Conservation (phyloP, 1,140 invertebrate species). For the Zaprionus capensis region DNA sequence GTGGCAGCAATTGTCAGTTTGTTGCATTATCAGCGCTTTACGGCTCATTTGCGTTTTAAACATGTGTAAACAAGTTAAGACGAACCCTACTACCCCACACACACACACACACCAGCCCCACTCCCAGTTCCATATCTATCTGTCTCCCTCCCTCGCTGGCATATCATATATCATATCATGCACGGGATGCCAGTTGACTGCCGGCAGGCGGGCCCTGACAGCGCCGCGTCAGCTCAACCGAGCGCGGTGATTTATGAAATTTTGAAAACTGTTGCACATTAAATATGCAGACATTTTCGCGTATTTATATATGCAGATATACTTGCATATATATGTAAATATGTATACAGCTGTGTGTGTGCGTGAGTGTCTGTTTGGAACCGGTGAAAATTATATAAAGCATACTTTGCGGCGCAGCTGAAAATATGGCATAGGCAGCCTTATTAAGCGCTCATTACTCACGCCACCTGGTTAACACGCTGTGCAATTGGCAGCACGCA, state of each 20-base stretch:
- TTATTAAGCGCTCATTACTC: conserved; percentile 77
- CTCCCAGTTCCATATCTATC: not conserved
- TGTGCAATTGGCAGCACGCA: conserved; percentile 30
- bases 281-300: conserved; percentile 64
- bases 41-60: conserved; percentile 79
- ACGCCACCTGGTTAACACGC: conserved; percentile 34
- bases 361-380: conserved; percentile 11
- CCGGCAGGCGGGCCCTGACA: conserved; percentile 33
- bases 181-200: conserved; percentile 39
- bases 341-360: not conserved
- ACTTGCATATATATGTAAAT: conserved; percentile 2
- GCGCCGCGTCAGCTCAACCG: conserved; percentile 40
- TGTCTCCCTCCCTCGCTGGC: not conserved
- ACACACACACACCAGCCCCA: not conserved
- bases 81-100: conserved; percentile 1
- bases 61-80: conserved; percentile 75
- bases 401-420: conserved; percentile 51
- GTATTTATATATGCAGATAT: conserved; percentile 27
- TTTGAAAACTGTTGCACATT: conserved; percentile 66
- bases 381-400: conserved; percentile 63
- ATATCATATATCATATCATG: conserved; percentile 41
- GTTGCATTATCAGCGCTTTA: conserved; percentile 77
- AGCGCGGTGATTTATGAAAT: conserved; percentile 70
- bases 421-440: conserved; percentile 61
- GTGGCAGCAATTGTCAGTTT: conserved; percentile 69